Conservation (phyloP, 2,888 invertebrate species). For the Creontiades dilutus region DNA sequence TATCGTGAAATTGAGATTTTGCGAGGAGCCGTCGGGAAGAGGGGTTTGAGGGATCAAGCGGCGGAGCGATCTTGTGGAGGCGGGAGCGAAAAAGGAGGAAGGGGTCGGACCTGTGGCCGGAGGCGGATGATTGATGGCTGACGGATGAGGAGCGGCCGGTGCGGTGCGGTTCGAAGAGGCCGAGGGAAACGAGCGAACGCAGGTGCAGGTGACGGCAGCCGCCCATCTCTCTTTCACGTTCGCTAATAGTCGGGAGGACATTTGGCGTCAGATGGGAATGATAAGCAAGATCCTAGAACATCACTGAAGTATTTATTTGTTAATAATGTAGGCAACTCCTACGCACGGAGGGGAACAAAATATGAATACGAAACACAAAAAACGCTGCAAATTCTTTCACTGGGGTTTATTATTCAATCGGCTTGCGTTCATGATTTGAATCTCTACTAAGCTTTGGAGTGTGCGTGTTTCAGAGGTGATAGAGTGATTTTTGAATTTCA, state of each 20-base stretch:
- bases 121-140: conserved; percentile 9
- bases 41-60: background rate
- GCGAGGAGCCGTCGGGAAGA: background rate
- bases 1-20: background rate
- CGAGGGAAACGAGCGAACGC: conserved; percentile 3
- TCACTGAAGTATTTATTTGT: no score
- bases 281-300: no score
- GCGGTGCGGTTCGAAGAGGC: background rate
- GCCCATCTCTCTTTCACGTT: conserved; percentile 5
- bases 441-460: no score
- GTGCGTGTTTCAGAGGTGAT: no score
- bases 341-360: no score
- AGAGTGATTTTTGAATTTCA: no score
- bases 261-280: no score
- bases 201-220: conserved; percentile 4
- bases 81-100: background rate
- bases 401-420: no score
- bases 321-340: no score
- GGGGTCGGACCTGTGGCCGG: conserved; percentile 25
- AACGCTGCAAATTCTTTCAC: no score
- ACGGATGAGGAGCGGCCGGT: background rate
- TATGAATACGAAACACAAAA: no score
- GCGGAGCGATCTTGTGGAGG: background rate
- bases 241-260: background rate
- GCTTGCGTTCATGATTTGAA: no score